Conservation (phyloP, 2,797 vertebrate species). For the Danio albolineatus region DNA sequence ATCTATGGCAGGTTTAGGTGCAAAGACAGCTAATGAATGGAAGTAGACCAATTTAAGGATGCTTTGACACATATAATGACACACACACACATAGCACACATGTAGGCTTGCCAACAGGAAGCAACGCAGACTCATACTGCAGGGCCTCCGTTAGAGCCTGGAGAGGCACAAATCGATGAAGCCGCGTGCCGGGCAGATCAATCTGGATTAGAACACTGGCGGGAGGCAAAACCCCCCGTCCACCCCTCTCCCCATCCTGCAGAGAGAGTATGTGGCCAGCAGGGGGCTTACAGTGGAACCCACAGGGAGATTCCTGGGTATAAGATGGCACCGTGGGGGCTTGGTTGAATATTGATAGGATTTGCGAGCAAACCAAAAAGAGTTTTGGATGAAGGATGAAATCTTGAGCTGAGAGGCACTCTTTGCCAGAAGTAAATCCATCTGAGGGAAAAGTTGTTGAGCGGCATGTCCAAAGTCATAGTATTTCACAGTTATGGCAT, state of each 20-base stretch:
- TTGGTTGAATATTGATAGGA: slow-evolving; percentile 37
- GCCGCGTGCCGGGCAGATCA: slow-evolving; percentile 75
- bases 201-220: slow-evolving; percentile 79
- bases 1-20: slow-evolving; percentile 28
- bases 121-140: slow-evolving; percentile 28
- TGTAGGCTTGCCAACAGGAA: slow-evolving; percentile 58
- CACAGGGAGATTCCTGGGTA: slow-evolving; percentile 5
- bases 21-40: slow-evolving; percentile 26
- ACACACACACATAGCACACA: not conserved
- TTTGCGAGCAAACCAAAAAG: slow-evolving; percentile 28
- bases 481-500: not conserved
- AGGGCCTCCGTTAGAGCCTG: slow-evolving; percentile 63
- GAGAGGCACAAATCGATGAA: slow-evolving; percentile 72
- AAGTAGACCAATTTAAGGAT: slow-evolving; percentile 21
- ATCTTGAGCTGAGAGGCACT: slow-evolving; percentile 14
- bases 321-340: slow-evolving; percentile 31
- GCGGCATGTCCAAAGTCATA: not conserved
- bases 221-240: slow-evolving; percentile 59
- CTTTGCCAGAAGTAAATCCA: slow-evolving; percentile 29
- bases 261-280: slow-evolving; percentile 43
- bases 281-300: slow-evolving; percentile 40
- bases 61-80: slow-evolving; percentile 23
- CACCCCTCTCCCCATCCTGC: slow-evolving; percentile 41
- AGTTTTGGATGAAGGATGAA: not conserved
- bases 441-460: not conserved